Evolutionary conservation across 2,797 vertebrate species (phyloP).

Genomic region (Sebastes variabilis): DNA sequence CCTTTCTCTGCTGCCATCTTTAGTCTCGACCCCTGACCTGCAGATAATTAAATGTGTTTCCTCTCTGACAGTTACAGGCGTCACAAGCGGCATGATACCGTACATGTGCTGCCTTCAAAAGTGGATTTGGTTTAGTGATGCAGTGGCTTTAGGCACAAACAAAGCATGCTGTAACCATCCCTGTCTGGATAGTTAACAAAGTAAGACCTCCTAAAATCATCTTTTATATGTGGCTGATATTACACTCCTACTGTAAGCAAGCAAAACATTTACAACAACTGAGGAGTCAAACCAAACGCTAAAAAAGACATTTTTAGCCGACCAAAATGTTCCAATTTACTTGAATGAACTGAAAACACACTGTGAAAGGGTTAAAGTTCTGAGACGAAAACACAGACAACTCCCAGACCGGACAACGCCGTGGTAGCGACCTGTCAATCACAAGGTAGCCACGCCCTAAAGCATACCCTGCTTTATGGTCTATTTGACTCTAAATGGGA

Average conservation of each 20-base stretch:
- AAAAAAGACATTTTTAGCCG: no score
- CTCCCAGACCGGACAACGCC: no score
- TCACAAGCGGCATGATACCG: background rate
- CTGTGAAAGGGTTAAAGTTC: no score
- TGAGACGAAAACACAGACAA: no score
- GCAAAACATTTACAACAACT: background rate
- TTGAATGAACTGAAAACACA: no score
- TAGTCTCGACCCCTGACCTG: background rate
- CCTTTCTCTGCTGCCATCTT: background rate
- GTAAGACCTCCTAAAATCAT: background rate
- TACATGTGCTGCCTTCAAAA: background rate
- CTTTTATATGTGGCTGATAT: background rate
- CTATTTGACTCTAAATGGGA: no score
- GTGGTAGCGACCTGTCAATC: no score
- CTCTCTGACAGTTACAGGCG: background rate
- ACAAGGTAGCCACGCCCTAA: no score
- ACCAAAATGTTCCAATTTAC: no score
- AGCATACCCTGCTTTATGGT: rapidly evolving
- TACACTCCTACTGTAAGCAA: background rate
- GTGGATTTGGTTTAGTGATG: background rate
- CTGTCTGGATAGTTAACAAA: background rate
- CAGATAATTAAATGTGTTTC: conserved; percentile 19
- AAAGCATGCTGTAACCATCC: background rate
- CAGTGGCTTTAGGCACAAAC: background rate
- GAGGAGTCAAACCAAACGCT: background rate